Base-by-base conservation (phyloP, 1,140 invertebrate species). In the Zelostemma sp. region DNA sequence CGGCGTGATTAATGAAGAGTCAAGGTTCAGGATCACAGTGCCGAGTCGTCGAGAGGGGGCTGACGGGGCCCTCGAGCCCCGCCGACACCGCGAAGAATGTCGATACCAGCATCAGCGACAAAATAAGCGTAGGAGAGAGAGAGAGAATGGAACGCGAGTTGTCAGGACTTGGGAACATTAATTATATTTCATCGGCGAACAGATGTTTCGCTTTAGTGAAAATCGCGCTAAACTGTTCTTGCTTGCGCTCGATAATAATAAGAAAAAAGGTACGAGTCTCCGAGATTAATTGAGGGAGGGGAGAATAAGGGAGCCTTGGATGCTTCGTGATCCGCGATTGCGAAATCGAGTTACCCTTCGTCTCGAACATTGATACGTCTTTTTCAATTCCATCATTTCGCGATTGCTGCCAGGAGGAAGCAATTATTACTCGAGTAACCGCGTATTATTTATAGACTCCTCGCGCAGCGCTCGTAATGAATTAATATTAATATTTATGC, bases 1-100 rank as follows among this genome's bases (percentile, higher is more conserved):
- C 67, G 63, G 66, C 56, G 80, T 85, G 83, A 85, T 84, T 84
- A 85, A 85, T 84, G 83, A 83, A 83, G 80, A 85, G 81, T 84
- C 80, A 84, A 83, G 82, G 80, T 83, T 84, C 77, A 73, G 77
- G 75, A 83, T 83, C 81, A 76, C 76, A 77, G 80, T 77, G 74
- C 74, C 75, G 76, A 77, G 76, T 72, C 21, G 21, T 8, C 73
- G 69, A 74, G 73, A 68, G 48, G 68, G 68, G 48, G 68, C 46
- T 54, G 53, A 63, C 49, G 51, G 69, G 75, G 73, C 72, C 69
- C 73, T 57, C 63, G 70, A 68, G 66, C 75, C 70, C 33, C 33
- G 25, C n/a, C 76, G 73, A 73, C 71, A 69, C 74, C 72, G 66
- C 71, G 65, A 80, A 74, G 77, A 79, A 80, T 77, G 76, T 81